Evolutionary conservation across 2,888 invertebrate genomes (phyloP).

Genomic region (Cordilura impudica): DNA sequence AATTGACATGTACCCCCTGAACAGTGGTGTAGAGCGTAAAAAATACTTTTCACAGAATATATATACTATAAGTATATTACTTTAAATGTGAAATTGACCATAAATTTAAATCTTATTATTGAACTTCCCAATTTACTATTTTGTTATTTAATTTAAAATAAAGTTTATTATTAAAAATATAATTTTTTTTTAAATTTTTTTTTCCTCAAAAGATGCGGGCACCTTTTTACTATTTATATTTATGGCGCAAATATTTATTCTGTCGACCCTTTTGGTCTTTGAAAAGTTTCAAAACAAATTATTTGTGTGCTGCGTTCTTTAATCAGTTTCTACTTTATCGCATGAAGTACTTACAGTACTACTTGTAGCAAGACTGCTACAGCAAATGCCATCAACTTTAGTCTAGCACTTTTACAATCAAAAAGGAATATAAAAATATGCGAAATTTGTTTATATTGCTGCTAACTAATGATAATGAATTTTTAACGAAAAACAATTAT

Average conservation of each 20-base stretch:
- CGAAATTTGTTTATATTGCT: not conserved
- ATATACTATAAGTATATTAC: too few relatives aligned
- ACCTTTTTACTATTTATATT: too few relatives aligned
- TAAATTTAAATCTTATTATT: too few relatives aligned
- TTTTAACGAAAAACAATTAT: not conserved
- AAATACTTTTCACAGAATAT: too few relatives aligned
- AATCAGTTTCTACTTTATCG: not conserved
- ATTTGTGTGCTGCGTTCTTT: not conserved
- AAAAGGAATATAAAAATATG: not conserved
- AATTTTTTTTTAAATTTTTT: too few relatives aligned
- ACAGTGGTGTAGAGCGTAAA: too few relatives aligned
- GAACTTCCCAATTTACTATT: too few relatives aligned
- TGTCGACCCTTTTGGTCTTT: not conserved
- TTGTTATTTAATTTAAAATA: too few relatives aligned
- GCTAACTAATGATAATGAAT: not conserved
- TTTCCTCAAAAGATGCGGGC: not conserved
- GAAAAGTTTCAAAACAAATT: not conserved
- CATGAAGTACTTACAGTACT: not conserved
- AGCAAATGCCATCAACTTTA: slow-evolving; percentile 1
- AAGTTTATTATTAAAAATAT: too few relatives aligned
- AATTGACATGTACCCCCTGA: too few relatives aligned
- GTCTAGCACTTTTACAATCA: not conserved
- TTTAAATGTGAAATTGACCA: too few relatives aligned
- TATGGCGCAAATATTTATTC: not conserved
- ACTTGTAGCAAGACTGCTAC: not conserved